These are phyloP conservation scores for Microctenopoma steveboyesi DNA, from an alignment of 2,797 vertebrate genomes.

Conservation along the genomic window DNA sequence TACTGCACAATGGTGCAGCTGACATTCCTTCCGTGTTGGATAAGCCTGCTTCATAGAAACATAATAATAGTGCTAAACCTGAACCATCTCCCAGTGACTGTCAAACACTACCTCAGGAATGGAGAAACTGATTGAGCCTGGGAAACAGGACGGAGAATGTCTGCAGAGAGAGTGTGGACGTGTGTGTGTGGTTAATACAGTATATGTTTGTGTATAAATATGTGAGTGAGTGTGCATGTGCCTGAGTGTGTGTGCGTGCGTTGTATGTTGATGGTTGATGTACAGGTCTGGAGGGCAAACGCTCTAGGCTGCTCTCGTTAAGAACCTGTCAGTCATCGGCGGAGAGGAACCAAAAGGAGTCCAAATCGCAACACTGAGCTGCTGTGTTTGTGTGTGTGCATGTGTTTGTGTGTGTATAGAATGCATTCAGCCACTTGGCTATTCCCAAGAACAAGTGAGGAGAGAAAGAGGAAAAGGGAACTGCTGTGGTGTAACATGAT, in stretches of 20 bases:
- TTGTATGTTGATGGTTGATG: conserved; percentile 79
- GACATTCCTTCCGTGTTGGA: conserved; percentile 60
- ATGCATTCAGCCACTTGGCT: conserved; percentile 74
- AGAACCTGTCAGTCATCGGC: conserved; percentile 82
- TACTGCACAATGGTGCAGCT: conserved; percentile 54
- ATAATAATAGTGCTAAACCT: conserved; percentile 53
- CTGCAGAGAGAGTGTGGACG: conserved; percentile 35
- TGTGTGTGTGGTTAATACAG: conserved; percentile 15
- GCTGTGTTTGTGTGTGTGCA: conserved; percentile 57
- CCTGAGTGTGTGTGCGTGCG: conserved; percentile 53
- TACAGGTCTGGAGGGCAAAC: conserved; percentile 78
- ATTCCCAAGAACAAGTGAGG: conserved; percentile 59
- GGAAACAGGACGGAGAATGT: conserved; percentile 57
- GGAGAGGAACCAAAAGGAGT: conserved; percentile 79
- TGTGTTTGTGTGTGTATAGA: conserved; percentile 56
- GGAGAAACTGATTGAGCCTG: conserved; percentile 59
- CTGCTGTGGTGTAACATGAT: conserved; percentile 51
- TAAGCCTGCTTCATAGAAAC: conserved; percentile 56
- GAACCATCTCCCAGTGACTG: conserved; percentile 65
- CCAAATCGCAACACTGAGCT: conserved; percentile 72
- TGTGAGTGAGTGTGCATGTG: conserved; percentile 44
- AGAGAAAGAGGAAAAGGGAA: conserved; percentile 27
- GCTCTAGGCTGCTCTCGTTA: conserved; percentile 82
- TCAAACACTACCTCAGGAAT: conserved; percentile 55
- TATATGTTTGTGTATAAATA: conserved; percentile 48